phyloP scores from a whole-genome alignment of 2,113 vertebrate genomes.

The Calypte anna region DNA sequence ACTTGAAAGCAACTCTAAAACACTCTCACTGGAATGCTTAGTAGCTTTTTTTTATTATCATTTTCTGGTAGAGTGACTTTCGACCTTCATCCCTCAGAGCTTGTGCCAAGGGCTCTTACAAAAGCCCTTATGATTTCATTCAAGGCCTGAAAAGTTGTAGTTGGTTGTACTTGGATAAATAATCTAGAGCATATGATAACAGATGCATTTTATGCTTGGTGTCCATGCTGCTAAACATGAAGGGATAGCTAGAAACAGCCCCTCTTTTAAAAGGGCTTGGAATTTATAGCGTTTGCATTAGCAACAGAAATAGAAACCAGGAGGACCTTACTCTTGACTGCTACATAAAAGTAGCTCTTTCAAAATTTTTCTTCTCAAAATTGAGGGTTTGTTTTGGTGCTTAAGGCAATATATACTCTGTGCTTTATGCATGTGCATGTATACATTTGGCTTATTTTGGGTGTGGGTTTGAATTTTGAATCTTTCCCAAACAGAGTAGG shows the following conservation, averaged over 20 bases:
- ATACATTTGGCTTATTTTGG: background rate
- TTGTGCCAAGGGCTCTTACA: background rate
- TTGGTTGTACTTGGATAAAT: background rate
- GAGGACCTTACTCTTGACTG: background rate
- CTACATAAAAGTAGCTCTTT: background rate
- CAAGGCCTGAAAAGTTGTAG: background rate
- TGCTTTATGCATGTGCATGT: background rate
- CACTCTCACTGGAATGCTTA: background rate
- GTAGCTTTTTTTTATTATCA: background rate
- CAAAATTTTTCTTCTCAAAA: background rate
- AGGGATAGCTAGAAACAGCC: background rate
- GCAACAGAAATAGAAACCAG: background rate
- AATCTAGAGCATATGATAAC: background rate
- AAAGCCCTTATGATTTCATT: background rate
- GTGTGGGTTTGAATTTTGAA: background rate
- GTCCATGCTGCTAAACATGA: background rate
- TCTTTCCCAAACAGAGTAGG: background rate
- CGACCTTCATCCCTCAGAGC: background rate
- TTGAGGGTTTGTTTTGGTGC: background rate
- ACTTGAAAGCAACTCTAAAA: background rate
- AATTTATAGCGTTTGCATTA: background rate
- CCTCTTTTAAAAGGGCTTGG: background rate
- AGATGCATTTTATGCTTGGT: background rate
- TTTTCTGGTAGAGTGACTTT: conserved; percentile 9
- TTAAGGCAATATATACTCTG: background rate